Evolutionary conservation across 2,113 vertebrate genomes (phyloP), one percentile per base, ranked within the genome.

Genomic region (Lophura nycthemera): DNA sequence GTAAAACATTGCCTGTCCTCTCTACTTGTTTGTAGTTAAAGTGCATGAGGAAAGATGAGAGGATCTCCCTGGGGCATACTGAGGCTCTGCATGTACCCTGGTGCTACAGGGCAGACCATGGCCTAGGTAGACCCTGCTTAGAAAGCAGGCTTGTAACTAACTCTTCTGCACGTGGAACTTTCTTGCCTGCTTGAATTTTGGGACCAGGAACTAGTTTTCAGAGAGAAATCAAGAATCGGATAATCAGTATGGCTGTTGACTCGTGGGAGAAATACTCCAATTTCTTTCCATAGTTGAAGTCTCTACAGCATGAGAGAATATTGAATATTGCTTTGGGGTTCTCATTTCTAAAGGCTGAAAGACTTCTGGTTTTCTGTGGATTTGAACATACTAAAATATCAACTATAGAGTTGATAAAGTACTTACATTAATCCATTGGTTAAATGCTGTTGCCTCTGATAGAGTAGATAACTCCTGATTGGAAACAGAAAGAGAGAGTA

Each of bases 401-500:
- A 67, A 24, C 18, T 19, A 13, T 1, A 1, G 84, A 82, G 24
- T 40, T 43, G 42, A 43, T 43, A 43, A 43, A 43, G 38, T 96
- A 98, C 98, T 99, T 97, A 99, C 99, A 7, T 94, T 94, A 43
- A 98, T 93, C 98, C 98, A 99, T 2, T 97, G 96, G 94, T 97
- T 97, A 97, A 99, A 99, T 38, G 97, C 91, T 20, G 97, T 94
- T 72, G 98, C 97, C 22, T 98, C 97, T 6, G 98, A 97, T n/a
- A 99, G 95, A 40, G 77, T 66, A 50, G 97, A 96, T 88, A 99
- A 67, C 92, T 98, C 99, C 99, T 99, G 96, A 48, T 95, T 64
- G 79, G 50, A 93, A 63, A 84, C 43, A 89, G 72, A 70, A 66
- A 92, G 70, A 69, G 40, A 94, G n/a, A 77, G 18, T 6, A 85